Evolutionary conservation across 2,113 vertebrate genomes (phyloP).

Genomic region (Syngnathus scovelli): DNA sequence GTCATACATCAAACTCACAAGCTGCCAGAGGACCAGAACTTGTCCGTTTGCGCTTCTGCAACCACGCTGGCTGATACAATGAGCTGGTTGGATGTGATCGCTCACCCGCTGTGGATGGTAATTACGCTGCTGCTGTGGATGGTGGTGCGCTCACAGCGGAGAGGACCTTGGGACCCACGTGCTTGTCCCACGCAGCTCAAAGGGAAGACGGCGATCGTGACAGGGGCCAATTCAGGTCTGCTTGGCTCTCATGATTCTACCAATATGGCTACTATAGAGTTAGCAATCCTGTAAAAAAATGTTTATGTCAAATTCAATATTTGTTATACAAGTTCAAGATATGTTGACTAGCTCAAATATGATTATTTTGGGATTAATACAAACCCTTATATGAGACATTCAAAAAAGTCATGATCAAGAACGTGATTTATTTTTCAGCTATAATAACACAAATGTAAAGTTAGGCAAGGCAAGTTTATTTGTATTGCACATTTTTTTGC

Average conservation of each 20-base stretch:
- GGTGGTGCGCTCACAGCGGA: constrained; percentile 50
- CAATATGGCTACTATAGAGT: neutral
- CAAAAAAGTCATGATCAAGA: neutral
- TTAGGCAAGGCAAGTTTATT: neutral
- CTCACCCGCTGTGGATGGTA: constrained; percentile 62
- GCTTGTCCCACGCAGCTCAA: constrained; percentile 65
- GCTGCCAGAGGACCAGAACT: too few species aligned
- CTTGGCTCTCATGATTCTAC: neutral
- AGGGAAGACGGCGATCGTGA: constrained; percentile 80
- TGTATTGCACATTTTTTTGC: too few species aligned
- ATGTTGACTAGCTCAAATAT: neutral
- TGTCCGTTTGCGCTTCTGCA: neutral
- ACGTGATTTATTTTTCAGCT: neutral
- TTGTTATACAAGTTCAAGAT: neutral
- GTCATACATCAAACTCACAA: neutral
- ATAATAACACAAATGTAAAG: neutral
- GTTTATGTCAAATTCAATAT: neutral
- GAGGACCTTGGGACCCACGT: constrained; percentile 64
- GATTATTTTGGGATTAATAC: neutral
- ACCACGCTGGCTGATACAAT: constrained; percentile 22
- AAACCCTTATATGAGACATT: neutral
- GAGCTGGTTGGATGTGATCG: constrained; percentile 36
- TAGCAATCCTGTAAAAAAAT: neutral
- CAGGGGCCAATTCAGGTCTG: constrained; percentile 80
- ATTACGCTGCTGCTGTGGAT: constrained; percentile 48